Conservation (phyloP, 2,888 invertebrate genomes). For the Leptarthrus brevirostris region DNA sequence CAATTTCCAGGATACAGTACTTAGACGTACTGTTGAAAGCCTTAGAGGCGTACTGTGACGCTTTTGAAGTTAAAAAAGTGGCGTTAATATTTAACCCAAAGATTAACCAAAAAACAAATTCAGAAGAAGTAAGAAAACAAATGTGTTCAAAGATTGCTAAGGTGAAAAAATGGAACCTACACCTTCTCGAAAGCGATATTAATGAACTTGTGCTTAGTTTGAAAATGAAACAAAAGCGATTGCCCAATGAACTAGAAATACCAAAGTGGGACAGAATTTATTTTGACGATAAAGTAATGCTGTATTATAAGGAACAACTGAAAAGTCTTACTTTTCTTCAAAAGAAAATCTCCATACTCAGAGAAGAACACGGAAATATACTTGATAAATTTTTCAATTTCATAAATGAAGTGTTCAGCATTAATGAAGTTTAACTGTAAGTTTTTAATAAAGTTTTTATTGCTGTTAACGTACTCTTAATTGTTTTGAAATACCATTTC, state of each 20-base stretch:
- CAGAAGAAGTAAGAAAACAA: neutral
- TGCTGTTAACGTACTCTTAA: too few species aligned
- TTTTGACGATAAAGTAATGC: constrained; percentile 56
- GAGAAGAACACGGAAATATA: constrained; percentile 50
- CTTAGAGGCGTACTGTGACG: constrained; percentile 60
- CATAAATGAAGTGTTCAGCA: too few species aligned
- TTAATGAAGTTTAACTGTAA: too few species aligned
- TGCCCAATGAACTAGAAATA: constrained; percentile 58
- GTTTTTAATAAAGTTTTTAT: too few species aligned
- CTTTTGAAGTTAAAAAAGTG: constrained; percentile 59
- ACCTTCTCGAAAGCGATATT: constrained; percentile 57
- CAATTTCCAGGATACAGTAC: constrained; percentile 60
- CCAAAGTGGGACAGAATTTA: constrained; percentile 58
- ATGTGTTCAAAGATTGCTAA: neutral
- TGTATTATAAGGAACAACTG: constrained; percentile 58
- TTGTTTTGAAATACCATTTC: too few species aligned
- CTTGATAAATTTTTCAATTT: constrained; percentile 56
- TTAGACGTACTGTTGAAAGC: constrained; percentile 60
- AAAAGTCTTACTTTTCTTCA: constrained; percentile 58
- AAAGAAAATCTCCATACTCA: constrained; percentile 55
- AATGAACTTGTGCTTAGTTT: constrained; percentile 54
- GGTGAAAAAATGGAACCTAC: constrained; percentile 52
- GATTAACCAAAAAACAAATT: neutral
- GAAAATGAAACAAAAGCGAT: constrained; percentile 57
- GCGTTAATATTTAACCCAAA: constrained; percentile 5